Conservation (phyloP, 1,140 invertebrate genomes). For the Aphelenchoides avenae region DNA sequence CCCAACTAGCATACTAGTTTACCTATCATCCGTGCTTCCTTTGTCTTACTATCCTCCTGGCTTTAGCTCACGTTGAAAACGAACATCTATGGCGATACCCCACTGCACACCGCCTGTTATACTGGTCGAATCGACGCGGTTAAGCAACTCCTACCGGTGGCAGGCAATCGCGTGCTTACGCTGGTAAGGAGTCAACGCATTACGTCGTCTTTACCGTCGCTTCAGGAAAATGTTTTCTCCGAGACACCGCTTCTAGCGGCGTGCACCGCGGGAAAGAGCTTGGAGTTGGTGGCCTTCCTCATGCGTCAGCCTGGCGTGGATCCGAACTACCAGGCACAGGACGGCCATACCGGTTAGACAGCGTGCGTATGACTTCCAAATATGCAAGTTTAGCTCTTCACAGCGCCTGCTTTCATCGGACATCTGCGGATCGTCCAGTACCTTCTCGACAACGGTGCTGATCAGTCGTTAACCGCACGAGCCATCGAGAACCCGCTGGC, state of each 20-base stretch:
- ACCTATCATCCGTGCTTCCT: too few relatives aligned
- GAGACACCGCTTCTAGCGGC: conserved; percentile 63
- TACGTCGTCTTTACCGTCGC: not conserved
- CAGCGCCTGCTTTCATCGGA: conserved; percentile 64
- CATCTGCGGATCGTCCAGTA: conserved; percentile 63
- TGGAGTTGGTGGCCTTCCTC: conserved; percentile 63
- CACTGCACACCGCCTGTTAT: conserved; percentile 61
- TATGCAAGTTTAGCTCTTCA: conserved; percentile 59
- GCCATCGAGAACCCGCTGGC: conserved; percentile 47
- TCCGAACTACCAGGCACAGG: conserved; percentile 63
- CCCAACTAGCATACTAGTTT: too few relatives aligned
- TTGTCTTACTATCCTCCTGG: too few relatives aligned
- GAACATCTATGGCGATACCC: conserved; percentile 63
- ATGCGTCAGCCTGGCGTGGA: conserved; percentile 61
- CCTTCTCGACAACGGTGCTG: conserved; percentile 62
- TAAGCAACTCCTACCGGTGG: conserved; percentile 60
- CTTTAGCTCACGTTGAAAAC: conserved; percentile 33
- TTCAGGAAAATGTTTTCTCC: conserved; percentile 62
- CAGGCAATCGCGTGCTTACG: conserved; percentile 58
- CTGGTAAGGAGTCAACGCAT: conserved; percentile 33
- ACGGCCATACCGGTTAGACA: conserved; percentile 61
- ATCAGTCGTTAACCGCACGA: conserved; percentile 61
- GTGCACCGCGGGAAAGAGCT: conserved; percentile 62
- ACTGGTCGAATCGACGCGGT: conserved; percentile 62
- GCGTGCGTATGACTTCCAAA: not conserved